Conservation (phyloP, 2,797 vertebrate genomes). For the Phalanger gymnotis region DNA sequence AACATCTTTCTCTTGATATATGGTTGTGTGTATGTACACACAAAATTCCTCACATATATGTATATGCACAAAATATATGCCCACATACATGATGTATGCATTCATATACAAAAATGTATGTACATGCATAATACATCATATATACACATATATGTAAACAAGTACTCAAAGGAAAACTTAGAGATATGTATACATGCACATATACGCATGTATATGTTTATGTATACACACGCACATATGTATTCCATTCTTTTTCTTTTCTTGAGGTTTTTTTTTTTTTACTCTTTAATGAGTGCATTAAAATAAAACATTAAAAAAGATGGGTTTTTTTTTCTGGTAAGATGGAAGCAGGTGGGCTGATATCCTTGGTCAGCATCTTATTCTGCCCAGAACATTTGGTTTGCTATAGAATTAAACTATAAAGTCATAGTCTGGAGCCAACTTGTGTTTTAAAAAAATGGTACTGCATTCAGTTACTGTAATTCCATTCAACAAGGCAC, state of each 20-base stretch:
- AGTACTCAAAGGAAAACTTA: not conserved
- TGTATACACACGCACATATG: fast-evolving
- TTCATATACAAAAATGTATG: no score
- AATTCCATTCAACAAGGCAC: constrained; percentile 19
- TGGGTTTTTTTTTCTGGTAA: not conserved
- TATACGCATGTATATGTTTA: not conserved
- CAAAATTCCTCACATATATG: no score
- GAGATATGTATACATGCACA: not conserved
- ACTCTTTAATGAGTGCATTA: not conserved
- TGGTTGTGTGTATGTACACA: not conserved
- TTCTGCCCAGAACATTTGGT: not conserved
- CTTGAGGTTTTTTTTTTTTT: not conserved
- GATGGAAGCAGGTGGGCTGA: not conserved
- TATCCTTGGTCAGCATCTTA: not conserved
- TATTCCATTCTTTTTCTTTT: not conserved
- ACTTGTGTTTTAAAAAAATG: not conserved
- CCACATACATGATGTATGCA: not conserved
- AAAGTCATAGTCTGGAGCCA: not conserved
- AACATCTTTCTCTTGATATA: not conserved
- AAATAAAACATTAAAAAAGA: not conserved
- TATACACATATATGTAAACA: not conserved
- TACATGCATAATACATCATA: not conserved
- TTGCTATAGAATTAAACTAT: not conserved
- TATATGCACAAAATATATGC: not conserved
- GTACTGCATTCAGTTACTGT: not conserved